A percentile compares a stretch with the other conserved stretches of the same genome.
Conservation (phyloP, 2,113 vertebrate genomes). For the Dunckerocampus dactyliophorus region DNA sequence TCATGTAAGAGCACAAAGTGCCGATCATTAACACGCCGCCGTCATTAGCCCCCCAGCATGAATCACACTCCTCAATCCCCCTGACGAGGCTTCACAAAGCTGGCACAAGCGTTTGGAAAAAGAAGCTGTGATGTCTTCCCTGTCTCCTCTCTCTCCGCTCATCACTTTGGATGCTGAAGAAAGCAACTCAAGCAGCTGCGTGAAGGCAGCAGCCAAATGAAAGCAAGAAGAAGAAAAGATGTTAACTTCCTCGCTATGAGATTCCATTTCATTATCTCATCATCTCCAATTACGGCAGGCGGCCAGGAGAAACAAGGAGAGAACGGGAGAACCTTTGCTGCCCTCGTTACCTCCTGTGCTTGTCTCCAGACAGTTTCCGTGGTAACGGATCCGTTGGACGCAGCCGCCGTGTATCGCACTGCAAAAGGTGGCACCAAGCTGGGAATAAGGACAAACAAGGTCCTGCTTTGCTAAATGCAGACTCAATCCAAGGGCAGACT, state of each 20-base stretch:
- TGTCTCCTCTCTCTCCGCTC: constrained; percentile 2
- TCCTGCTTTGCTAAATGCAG: not conserved
- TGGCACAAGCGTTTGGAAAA: not conserved
- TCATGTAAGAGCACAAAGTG: constrained; percentile 15
- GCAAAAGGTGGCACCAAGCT: not conserved
- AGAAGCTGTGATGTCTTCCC: not conserved
- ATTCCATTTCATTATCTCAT: constrained; percentile 5
- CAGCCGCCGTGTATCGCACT: not conserved
- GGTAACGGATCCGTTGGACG: constrained; percentile 46
- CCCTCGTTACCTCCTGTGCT: constrained; percentile 29
- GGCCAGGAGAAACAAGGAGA: not conserved
- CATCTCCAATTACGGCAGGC: constrained; percentile 31
- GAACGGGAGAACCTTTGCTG: constrained; percentile 11
- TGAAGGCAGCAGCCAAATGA: constrained; percentile 3
- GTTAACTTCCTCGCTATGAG: not conserved
- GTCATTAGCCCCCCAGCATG: constrained; percentile 20
- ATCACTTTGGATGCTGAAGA: constrained; percentile 11
- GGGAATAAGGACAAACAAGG: not conserved
- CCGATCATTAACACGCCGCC: constrained; percentile 9
- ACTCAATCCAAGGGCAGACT: not conserved
- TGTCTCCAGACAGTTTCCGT: constrained; percentile 42
- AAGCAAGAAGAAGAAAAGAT: not conserved
- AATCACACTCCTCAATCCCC: constrained; percentile 25
- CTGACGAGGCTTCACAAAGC: constrained; percentile 6
- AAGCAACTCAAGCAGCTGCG: not conserved